These are phyloP conservation scores for Harpegnathos saltator DNA, from an alignment of 1,140 invertebrate species.

Conservation along the genomic window DNA sequence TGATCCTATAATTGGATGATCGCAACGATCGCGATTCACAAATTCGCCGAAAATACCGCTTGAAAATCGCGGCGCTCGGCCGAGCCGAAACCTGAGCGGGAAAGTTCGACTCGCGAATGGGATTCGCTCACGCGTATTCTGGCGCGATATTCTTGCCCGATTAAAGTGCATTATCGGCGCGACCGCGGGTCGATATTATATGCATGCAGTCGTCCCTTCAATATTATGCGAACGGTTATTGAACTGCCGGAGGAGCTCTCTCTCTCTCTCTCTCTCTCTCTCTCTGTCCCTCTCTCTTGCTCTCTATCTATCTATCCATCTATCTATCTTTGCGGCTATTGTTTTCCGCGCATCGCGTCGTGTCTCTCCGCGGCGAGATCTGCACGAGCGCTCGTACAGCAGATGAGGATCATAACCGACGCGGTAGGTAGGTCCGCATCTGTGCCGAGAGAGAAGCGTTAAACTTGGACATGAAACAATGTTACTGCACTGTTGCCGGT, in stretches of 20 bases:
- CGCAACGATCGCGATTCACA: no score
- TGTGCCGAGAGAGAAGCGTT: no score
- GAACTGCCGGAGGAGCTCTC: slow-evolving; percentile 23
- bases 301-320: no score
- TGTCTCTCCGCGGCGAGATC: not conserved
- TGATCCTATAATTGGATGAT: no score
- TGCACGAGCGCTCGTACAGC: not conserved
- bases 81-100: no score
- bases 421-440: not conserved
- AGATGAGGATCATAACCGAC: slow-evolving; percentile 15
- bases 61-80: no score
- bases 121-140: slow-evolving; percentile 6
- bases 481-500: not conserved
- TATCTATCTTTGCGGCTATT: no score
- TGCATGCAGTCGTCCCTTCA: slow-evolving; percentile 7
- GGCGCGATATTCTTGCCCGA: slow-evolving; percentile 18
- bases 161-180: slow-evolving; percentile 45
- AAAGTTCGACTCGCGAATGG: no score
- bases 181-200: slow-evolving; percentile 46
- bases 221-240: slow-evolving; percentile 53
- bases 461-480: not conserved
- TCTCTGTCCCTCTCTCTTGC: no score
- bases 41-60: no score
- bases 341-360: slow-evolving; percentile 2
- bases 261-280: not conserved